These are phyloP conservation scores for Cephalotes varians DNA, from an alignment of 2,888 invertebrate genomes.

Conservation along the genomic window DNA sequence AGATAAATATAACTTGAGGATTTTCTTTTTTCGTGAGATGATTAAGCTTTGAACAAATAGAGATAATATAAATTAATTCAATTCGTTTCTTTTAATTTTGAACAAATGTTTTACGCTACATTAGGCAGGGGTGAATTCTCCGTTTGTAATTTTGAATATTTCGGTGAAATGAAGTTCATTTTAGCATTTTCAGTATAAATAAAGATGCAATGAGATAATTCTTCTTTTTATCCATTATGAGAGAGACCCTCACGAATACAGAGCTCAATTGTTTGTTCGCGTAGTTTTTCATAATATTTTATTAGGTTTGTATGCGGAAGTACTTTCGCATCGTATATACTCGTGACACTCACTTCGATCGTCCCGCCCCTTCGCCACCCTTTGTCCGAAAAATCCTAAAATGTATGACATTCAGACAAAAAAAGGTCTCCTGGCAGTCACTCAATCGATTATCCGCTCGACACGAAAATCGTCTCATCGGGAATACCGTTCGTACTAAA, in stretches of 20 bases:
- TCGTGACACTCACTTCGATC: conserved; percentile 36
- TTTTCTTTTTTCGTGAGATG: no score
- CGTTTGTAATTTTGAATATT: no score
- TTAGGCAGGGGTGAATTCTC: no score
- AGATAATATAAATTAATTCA: not conserved
- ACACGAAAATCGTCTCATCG: conserved; percentile 19
- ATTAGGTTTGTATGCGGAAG: conserved; percentile 68
- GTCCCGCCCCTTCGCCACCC: conserved; percentile 52
- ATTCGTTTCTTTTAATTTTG: not conserved
- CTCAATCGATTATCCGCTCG: not conserved
- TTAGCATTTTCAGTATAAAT: not conserved
- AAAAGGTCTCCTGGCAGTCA: conserved; percentile 9
- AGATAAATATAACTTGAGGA: no score
- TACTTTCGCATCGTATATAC: conserved; percentile 51
- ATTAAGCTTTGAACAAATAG: no score
- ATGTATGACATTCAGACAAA: conserved; percentile 16
- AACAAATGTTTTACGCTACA: no score
- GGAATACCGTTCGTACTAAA: not conserved
- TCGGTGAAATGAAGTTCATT: no score
- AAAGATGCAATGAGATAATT: not conserved
- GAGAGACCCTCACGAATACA: not conserved
- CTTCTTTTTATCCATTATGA: not conserved
- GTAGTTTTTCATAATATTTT: conserved; percentile 72
- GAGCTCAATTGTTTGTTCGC: conserved; percentile 46
- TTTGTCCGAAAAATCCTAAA: conserved; percentile 18